A percentile compares a stretch with the other conserved stretches of the same genome.
phyloP scores from a whole-genome alignment of 2,797 vertebrate species.

The Ptychadena robeensis region DNA sequence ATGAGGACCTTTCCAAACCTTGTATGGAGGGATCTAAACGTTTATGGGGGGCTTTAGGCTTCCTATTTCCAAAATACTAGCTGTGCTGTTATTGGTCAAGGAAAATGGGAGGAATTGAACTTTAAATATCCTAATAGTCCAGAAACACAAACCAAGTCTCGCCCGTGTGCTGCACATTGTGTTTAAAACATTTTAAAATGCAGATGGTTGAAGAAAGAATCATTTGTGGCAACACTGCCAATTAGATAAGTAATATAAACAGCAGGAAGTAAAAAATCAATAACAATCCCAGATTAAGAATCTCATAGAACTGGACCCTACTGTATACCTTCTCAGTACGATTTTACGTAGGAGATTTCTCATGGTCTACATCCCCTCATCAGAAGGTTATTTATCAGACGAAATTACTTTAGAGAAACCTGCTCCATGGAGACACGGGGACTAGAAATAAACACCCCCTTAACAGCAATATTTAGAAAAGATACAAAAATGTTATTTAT shows the following conservation, averaged over 20 bases:
- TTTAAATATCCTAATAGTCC: too few relatives aligned
- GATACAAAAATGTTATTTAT: constrained; percentile 34
- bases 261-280: neutral
- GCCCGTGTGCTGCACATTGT: neutral
- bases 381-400: constrained; percentile 24
- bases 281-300: neutral
- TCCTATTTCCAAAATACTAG: too few relatives aligned
- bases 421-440: neutral
- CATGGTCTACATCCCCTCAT: constrained; percentile 13
- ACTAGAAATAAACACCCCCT: constrained; percentile 5
- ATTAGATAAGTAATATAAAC: constrained; percentile 1
- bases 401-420: neutral
- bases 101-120: too few relatives aligned
- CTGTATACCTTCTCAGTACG: neutral
- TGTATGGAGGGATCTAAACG: too few relatives aligned
- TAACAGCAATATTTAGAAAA: constrained; percentile 13
- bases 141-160: too few relatives aligned
- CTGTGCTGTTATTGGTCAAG: too few relatives aligned
- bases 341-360: neutral
- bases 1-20: too few relatives aligned
- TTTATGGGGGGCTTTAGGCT: too few relatives aligned
- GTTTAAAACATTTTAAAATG: neutral
- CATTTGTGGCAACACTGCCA: neutral
- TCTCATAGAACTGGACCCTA: neutral
- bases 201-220: neutral